Conservation (phyloP, 1,140 invertebrate genomes). For the Parapsyche elsis region DNA sequence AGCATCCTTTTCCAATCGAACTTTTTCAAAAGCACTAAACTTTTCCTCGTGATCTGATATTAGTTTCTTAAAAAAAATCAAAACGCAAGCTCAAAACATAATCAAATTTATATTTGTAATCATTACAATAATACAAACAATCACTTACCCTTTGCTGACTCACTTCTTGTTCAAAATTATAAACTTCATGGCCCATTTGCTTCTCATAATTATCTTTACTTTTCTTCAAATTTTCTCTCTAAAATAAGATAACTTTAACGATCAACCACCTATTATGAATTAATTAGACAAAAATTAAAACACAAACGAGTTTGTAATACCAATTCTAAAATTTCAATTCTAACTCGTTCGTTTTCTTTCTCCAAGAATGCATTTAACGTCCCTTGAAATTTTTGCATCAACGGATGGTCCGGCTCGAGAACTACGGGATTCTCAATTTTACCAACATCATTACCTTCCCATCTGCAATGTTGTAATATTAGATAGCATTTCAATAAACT, state of each 20-base stretch:
- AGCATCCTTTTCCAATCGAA: constrained; percentile 40
- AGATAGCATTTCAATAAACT: no score
- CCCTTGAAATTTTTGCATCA: constrained; percentile 66
- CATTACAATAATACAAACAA: constrained; percentile 16
- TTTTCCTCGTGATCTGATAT: constrained; percentile 47
- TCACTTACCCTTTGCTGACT: constrained; percentile 63
- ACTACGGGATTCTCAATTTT: constrained; percentile 59
- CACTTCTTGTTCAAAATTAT: constrained; percentile 63
- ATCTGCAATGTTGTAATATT: no score
- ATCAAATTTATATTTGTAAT: neutral
- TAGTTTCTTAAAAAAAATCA: constrained; percentile 42
- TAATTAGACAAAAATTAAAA: neutral
- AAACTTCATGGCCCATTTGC: constrained; percentile 62
- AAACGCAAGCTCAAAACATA: neutral
- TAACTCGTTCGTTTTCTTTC: constrained; percentile 63
- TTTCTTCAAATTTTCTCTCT: constrained; percentile 62
- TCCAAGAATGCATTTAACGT: constrained; percentile 62
- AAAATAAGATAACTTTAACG: constrained; percentile 44
- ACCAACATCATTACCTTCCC: neutral
- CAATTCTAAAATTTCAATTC: constrained; percentile 63
- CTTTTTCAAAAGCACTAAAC: constrained; percentile 35
- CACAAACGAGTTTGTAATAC: constrained; percentile 53
- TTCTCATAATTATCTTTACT: constrained; percentile 61
- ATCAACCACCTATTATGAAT: neutral
- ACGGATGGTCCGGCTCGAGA: constrained; percentile 63